Base-by-base conservation (phyloP, 2,113 vertebrate species). In the Phocoena phocoena region DNA sequence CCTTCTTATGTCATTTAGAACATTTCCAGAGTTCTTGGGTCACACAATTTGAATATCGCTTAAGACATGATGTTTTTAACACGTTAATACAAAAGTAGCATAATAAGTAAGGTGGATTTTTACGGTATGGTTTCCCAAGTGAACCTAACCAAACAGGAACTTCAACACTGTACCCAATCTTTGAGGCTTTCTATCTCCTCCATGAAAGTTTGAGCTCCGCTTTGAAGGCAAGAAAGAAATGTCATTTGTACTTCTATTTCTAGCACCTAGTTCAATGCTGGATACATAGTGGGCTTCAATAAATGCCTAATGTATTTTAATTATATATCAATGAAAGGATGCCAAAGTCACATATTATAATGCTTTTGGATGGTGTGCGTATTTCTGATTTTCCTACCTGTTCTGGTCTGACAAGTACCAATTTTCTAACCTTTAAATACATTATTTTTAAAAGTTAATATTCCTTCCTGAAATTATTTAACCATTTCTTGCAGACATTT, bases 231-330 rank as follows among this genome's bases (percentile, higher is more conserved):
- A 97, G 82, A 95, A 97, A 95, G 77, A 91, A 85, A 91, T 82
- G 62, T 38, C 70, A 91, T 44, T 82, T 95, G 13, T 88, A 93
- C 92, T 97, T 97, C 88, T 97, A 91, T 96, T 97, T 97, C 77
- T 94, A 94, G 67, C 55, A 83, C 93, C 67, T n/a, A 65, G 60
- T 84, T 96, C 36, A 91, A 91, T 70, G 67, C 23, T 96, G 41
- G 81, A 60, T 95, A 74, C 62, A 90, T 31, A 96, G 38, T 58
- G 18, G 86, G 58, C 68, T 92, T 97, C 89, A 97, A 91, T 91
- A 97, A 91, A 94, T 92, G 85, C 55, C 76, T 97, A 93, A 93
- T 97, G 95, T 82, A 93, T 94, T 95, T 97, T 95, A 96, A 96
- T 95, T 88, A 80, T 88, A 82, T 86, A 67, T 88, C 41, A 93